A percentile compares a stretch with the other conserved stretches of the same genome.
phyloP scores from a whole-genome alignment of 1,140 invertebrate genomes.

The Hydropsyche tenuis region DNA sequence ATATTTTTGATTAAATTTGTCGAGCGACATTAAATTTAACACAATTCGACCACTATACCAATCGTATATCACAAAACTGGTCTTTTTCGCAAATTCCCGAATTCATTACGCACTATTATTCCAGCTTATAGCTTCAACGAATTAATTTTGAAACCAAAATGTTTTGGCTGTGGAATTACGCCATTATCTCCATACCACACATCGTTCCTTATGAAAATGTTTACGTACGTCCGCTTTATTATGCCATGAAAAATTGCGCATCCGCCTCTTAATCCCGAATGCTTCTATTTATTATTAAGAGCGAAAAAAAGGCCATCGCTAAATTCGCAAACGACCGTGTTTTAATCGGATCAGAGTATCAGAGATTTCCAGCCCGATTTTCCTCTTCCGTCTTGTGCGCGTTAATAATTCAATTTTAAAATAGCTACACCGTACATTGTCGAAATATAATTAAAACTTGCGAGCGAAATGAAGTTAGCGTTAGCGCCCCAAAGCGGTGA shows the following conservation, averaged over 20 bases:
- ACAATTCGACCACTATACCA: too few species aligned
- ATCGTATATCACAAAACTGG: too few species aligned
- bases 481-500: constrained; percentile 9
- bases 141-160: constrained; percentile 4
- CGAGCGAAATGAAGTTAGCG: not conserved
- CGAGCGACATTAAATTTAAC: too few species aligned
- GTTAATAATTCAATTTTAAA: constrained; percentile 19
- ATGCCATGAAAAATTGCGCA: not conserved
- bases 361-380: not conserved
- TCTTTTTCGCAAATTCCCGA: too few species aligned
- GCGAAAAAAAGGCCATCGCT: not conserved
- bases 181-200: not conserved
- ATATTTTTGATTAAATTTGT: too few species aligned
- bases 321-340: not conserved
- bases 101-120: too few species aligned
- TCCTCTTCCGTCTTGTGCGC: not conserved
- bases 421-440: not conserved
- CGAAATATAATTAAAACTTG: constrained; percentile 16
- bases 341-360: not conserved
- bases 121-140: too few species aligned
- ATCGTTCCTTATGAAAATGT: constrained; percentile 12
- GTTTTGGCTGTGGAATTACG: not conserved
- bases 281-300: not conserved
- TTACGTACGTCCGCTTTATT: not conserved
- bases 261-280: not conserved